phyloP scores from a whole-genome alignment of 2,888 invertebrate species.

The Scaptomyza reducta region DNA sequence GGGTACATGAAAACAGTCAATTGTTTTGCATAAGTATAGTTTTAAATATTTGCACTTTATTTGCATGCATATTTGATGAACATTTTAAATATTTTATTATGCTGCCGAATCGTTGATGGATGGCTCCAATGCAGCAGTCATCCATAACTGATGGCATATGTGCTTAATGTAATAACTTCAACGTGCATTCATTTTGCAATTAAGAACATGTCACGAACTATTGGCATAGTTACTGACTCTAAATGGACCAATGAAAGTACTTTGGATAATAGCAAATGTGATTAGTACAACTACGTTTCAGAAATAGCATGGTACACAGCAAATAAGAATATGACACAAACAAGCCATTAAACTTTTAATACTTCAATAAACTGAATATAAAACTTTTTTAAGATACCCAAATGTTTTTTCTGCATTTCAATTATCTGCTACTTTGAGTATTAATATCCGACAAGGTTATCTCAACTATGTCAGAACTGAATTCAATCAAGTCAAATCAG shows the following conservation, averaged over 20 bases:
- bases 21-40: constrained; percentile 15
- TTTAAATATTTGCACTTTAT: constrained; percentile 42
- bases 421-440: constrained; percentile 7
- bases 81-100: constrained; percentile 57
- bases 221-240: constrained; percentile 29
- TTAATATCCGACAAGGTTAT: constrained; percentile 11
- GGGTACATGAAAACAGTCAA: neutral
- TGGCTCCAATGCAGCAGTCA: constrained; percentile 35
- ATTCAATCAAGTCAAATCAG: constrained; percentile 9
- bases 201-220: constrained; percentile 40
- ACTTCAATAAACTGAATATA: neutral
- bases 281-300: no score
- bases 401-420: neutral
- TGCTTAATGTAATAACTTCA: constrained; percentile 56
- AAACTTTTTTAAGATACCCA: neutral
- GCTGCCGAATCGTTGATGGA: constrained; percentile 47
- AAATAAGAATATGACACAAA: neutral
- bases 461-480: constrained; percentile 15
- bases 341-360: neutral
- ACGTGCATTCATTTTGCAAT: constrained; percentile 54
- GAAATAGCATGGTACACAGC: no score
- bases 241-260: neutral
- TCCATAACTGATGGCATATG: constrained; percentile 61
- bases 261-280: neutral
- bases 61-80: constrained; percentile 41